Evolutionary conservation across 2,113 vertebrate species (phyloP), one percentile per base, ranked within the genome.

Genomic region (Oncorhynchus gorbuscha): DNA sequence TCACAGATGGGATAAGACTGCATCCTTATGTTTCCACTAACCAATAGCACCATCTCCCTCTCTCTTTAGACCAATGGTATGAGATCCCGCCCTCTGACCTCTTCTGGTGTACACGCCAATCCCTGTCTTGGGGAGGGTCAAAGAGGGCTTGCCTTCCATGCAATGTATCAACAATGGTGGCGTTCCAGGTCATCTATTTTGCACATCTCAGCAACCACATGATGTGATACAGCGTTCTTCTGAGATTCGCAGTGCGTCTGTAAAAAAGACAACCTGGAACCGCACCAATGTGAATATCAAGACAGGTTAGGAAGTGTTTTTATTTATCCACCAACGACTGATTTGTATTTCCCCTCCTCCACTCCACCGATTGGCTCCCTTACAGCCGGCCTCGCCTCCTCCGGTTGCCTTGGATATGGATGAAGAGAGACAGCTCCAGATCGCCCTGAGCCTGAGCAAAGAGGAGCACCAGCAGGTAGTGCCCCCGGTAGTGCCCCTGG

Each of bases 391-490:
- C n/a, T 83, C 76, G 14, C 76, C 45, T 9, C 55, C 79, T 35
- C 72, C 81, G 22, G 59, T 55, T 16, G 9, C 74, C 1, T 0
- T 81, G 79, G 91, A 92, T 5, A 88, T 92, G 89, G 93, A 94
- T 28, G 93, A 94, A 55, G 93, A 94, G 3, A 76, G 86, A 30
- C 92, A 94, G 85, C 89, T 94, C n/a, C 83, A 92, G 82, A 82
- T 94, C 39, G 93, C 92, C 8, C 64, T 94, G 83, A 92, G 69
- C 83, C 89, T 94, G 79, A 94, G 93, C 86, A 93, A 94, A 70
- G 92, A 94, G 86, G 91, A 88, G 71, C 93, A 93, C 82, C 89
- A 93, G 73, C 90, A 93, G 92, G 92, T 94, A 89, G 9, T 20
- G 3, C 69, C 45, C n/a, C 69, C 7, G 24, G 48, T 32, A 32